Percentiles rank a stretch among this genome's conserved stretches.
Evolutionary conservation across 2,888 invertebrate species (phyloP).

Genomic region (Chrysolina haemoptera): DNA sequence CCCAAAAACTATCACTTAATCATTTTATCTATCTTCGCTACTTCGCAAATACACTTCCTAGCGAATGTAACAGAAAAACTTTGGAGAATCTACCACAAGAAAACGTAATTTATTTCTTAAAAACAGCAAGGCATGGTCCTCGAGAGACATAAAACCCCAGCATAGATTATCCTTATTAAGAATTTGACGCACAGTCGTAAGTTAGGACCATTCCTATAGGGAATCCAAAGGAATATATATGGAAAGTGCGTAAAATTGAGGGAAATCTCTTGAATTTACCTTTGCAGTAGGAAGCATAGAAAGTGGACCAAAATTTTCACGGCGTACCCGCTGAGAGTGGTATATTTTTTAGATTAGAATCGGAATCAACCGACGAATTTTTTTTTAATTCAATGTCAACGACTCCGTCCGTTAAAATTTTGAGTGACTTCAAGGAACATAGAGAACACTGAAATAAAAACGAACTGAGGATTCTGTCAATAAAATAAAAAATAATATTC

Average conservation of each 20-base stretch:
- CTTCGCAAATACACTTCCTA: slow-evolving; percentile 20
- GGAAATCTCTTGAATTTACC: slow-evolving; percentile 20
- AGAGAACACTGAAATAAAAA: no score
- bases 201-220: slow-evolving; percentile 43
- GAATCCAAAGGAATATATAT: slow-evolving; percentile 43
- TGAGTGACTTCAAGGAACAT: no score
- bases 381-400: background rate
- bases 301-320: background rate
- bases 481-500: no score
- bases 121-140: slow-evolving; percentile 41
- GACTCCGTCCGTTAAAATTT: no score
- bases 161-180: slow-evolving; percentile 52
- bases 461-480: no score
- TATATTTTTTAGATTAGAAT: background rate
- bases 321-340: background rate
- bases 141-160: slow-evolving; percentile 40
- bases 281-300: background rate
- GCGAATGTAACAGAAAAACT: slow-evolving; percentile 41
- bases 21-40: background rate
- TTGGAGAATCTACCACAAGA: slow-evolving; percentile 38
- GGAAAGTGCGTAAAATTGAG: slow-evolving; percentile 43
- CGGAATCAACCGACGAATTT: background rate
- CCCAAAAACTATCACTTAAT: slow-evolving; percentile 9
- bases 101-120: slow-evolving; percentile 44
- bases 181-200: slow-evolving; percentile 47